Percentiles rank a stretch among this genome's conserved stretches.
Conservation (phyloP, 2,113 vertebrate species). For the Pseudorasbora parva region DNA sequence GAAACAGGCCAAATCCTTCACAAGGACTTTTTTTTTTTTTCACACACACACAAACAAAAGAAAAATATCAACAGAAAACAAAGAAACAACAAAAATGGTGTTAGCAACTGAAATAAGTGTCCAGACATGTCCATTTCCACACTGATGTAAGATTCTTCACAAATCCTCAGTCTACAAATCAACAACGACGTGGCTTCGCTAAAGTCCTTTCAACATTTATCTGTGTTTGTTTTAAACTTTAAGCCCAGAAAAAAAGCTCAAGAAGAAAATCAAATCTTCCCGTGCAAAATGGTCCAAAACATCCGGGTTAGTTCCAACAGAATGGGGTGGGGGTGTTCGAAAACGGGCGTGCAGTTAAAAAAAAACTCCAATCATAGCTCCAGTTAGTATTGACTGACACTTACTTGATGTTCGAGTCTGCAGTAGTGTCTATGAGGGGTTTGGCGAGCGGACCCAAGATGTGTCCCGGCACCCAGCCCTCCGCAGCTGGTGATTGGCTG, state of each 20-base stretch:
- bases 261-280: conserved; percentile 67
- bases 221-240: background rate
- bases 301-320: conserved; percentile 73
- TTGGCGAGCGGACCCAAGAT: conserved; percentile 87
- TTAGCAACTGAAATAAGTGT: conserved; percentile 84
- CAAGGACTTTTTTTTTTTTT: conserved; percentile 60
- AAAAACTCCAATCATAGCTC: conserved; percentile 79
- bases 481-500: conserved; percentile 89
- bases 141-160: conserved; percentile 74
- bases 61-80: conserved; percentile 71
- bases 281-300: conserved; percentile 64
- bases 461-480: conserved; percentile 96
- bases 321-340: conserved; percentile 56
- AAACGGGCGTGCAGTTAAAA: conserved; percentile 59
- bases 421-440: conserved; percentile 83
- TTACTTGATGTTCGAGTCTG: conserved; percentile 98
- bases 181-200: conserved; percentile 65
- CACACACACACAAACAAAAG: conserved; percentile 67
- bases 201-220: conserved; percentile 67
- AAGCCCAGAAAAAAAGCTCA: conserved; percentile 59
- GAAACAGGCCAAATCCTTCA: conserved; percentile 81
- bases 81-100: conserved; percentile 77
- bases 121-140: conserved; percentile 84
- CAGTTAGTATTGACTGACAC: conserved; percentile 81
- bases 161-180: conserved; percentile 70